Evolutionary conservation across 2,888 invertebrate species (phyloP).

Genomic region (Oeneis ivallda): DNA sequence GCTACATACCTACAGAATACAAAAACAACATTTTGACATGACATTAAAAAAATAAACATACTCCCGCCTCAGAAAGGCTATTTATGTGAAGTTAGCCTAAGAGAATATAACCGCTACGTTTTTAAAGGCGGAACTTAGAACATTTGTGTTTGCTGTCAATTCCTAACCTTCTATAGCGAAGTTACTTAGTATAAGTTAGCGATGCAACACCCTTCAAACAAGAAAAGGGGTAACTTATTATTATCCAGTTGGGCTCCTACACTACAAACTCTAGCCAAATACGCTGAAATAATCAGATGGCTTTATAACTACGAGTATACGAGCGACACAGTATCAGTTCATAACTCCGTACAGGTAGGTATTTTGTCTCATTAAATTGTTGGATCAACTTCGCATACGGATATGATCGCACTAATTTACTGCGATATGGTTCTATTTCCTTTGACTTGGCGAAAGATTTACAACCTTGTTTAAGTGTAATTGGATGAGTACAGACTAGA

Average conservation of each 20-base stretch:
- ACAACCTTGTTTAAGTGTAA: conserved; percentile 46
- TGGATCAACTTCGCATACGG: conserved; percentile 30
- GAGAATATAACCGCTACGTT: no score
- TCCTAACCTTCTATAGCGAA: no score
- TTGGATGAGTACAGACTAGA: conserved; percentile 41
- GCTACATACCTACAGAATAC: no score
- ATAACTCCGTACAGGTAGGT: conserved; percentile 31
- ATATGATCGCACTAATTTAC: conserved; percentile 38
- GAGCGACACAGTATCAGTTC: conserved; percentile 27
- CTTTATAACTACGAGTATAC: conserved; percentile 15
- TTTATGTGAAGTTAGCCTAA: no score
- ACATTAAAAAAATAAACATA: no score
- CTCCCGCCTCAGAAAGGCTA: no score
- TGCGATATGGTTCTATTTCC: conserved; percentile 45
- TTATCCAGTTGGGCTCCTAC: not conserved
- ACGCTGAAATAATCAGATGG: conserved; percentile 19
- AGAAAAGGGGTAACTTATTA: not conserved
- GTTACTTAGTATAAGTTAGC: no score
- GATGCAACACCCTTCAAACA: no score
- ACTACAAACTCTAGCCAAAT: conserved; percentile 20
- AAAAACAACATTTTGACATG: no score
- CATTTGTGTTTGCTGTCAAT: no score
- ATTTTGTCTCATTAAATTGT: conserved; percentile 42
- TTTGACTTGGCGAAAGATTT: conserved; percentile 42
- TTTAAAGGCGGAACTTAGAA: no score